Conservation (phyloP, 2,888 invertebrate genomes). For the Ischnura elegans region DNA sequence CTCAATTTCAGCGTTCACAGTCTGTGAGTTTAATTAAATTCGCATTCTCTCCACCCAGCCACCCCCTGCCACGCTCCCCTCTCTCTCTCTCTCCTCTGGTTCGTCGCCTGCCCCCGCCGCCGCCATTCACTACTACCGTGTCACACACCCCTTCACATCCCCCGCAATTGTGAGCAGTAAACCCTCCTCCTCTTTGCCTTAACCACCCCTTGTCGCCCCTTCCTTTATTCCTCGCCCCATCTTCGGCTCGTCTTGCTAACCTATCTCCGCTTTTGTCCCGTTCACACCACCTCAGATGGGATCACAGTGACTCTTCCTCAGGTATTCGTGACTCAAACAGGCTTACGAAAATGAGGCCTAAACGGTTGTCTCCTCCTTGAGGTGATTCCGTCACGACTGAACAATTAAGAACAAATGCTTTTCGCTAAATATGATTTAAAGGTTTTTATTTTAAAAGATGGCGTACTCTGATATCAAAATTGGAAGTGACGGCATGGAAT, state of each 20-base stretch:
- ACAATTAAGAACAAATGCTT: too few relatives aligned
- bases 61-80: background rate
- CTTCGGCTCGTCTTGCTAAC: background rate
- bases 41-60: constrained; percentile 35
- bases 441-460: too few relatives aligned
- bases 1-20: constrained; percentile 65
- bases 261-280: background rate
- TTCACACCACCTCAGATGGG: too few relatives aligned
- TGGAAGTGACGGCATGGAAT: too few relatives aligned
- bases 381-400: too few relatives aligned
- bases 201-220: background rate
- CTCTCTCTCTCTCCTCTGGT: background rate
- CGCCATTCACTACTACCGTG: background rate
- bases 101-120: background rate
- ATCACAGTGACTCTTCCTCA: too few relatives aligned
- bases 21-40: constrained; percentile 67
- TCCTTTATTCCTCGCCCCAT: background rate
- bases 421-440: too few relatives aligned
- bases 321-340: too few relatives aligned
- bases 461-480: too few relatives aligned
- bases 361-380: too few relatives aligned
- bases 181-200: background rate
- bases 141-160: background rate
- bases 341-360: too few relatives aligned
- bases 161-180: background rate